Conservation (phyloP, 2,797 vertebrate genomes). For the Notoglanidium macrostoma region DNA sequence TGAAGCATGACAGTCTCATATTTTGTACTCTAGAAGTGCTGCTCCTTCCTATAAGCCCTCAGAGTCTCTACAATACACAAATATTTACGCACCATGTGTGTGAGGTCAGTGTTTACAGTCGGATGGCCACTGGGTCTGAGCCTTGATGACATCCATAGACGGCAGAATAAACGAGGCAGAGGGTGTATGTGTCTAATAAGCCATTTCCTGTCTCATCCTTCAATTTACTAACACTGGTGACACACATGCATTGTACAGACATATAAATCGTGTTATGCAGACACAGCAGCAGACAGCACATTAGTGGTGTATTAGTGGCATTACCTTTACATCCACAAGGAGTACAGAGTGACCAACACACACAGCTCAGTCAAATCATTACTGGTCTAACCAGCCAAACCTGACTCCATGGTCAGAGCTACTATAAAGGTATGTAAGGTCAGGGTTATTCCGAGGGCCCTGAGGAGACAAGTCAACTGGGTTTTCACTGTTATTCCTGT, state of each 20-base stretch:
- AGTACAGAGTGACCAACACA: slow-evolving; percentile 4
- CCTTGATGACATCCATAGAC: slow-evolving; percentile 47
- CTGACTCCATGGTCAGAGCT: not conserved
- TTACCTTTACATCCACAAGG: not conserved
- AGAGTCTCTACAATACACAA: slow-evolving; percentile 64
- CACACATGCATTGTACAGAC: slow-evolving; percentile 49
- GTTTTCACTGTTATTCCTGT: not conserved
- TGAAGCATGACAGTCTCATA: not conserved
- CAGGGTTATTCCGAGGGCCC: not conserved
- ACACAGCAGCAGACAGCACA: not conserved
- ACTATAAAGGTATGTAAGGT: not conserved
- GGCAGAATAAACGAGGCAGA: slow-evolving; percentile 32
- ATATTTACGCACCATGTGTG: slow-evolving; percentile 75
- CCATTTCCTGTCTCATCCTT: slow-evolving; percentile 64
- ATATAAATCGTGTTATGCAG: slow-evolving; percentile 5
- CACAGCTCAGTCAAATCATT: not conserved
- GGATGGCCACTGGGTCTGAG: slow-evolving; percentile 52
- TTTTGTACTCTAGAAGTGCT: slow-evolving; percentile 18
- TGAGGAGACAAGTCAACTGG: not conserved
- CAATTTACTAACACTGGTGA: slow-evolving; percentile 66
- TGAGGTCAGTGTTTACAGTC: slow-evolving; percentile 72
- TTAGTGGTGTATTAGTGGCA: not conserved
- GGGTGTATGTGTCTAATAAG: slow-evolving; percentile 57
- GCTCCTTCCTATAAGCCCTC: slow-evolving; percentile 9
- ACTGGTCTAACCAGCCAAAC: not conserved